Conservation (phyloP, 2,113 vertebrate genomes). For the Ciconia maguari region DNA sequence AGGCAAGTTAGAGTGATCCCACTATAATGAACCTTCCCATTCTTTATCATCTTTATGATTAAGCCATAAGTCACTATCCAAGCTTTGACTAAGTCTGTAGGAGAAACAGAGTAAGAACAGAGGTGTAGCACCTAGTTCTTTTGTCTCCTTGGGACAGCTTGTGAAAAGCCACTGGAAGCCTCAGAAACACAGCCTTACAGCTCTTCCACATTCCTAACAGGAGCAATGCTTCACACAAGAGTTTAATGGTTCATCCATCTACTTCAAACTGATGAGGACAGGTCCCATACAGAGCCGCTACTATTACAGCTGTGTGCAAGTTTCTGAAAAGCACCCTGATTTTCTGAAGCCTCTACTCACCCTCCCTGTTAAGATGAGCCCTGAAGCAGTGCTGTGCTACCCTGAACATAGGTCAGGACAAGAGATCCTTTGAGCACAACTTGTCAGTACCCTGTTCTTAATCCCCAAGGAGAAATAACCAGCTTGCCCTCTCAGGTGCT, state of each 20-base stretch:
- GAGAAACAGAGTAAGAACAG: neutral
- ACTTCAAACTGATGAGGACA: neutral
- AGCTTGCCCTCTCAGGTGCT: neutral
- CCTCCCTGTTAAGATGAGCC: neutral
- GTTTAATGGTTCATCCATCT: neutral
- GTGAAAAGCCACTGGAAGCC: neutral
- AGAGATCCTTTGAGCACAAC: accelerated
- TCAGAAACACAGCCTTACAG: neutral
- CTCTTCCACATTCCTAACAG: neutral
- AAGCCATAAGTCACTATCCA: neutral
- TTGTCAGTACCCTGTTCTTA: neutral
- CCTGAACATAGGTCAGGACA: neutral
- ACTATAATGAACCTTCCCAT: neutral
- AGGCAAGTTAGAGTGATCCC: neutral
- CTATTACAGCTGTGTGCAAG: neutral
- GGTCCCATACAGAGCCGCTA: neutral
- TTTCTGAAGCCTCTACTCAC: neutral
- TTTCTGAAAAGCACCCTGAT: neutral
- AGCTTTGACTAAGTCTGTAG: neutral
- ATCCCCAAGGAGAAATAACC: neutral
- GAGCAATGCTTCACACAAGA: neutral
- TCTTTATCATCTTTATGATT: neutral
- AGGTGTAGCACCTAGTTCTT: neutral
- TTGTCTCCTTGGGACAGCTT: accelerated
- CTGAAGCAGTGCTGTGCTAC: neutral